phyloP scores from a whole-genome alignment of 1,140 invertebrate species.

The Pararge aegeria region DNA sequence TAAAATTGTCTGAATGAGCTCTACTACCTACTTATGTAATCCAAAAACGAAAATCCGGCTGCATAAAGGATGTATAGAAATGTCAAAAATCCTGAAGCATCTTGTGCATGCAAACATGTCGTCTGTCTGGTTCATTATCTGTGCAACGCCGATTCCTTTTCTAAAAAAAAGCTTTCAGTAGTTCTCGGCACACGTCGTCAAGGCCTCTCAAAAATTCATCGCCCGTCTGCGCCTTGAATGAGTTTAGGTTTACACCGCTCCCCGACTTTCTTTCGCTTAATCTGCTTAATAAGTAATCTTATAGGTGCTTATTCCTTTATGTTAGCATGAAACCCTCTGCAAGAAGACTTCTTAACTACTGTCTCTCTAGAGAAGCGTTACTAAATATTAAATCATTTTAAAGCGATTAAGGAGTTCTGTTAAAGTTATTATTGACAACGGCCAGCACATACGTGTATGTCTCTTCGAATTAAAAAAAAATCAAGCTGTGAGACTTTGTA shows the following conservation, averaged over 20 bases:
- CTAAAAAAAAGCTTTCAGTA: slow-evolving; percentile 61
- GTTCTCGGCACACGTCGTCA: slow-evolving; percentile 61
- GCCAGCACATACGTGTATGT: no score
- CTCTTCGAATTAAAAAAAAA: no score
- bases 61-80: slow-evolving; percentile 24
- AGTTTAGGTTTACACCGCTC: slow-evolving; percentile 42
- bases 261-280: slow-evolving; percentile 39
- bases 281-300: slow-evolving; percentile 54
- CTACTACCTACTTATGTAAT: slow-evolving; percentile 3
- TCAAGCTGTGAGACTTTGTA: no score
- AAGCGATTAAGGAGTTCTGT: no score
- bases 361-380: not conserved
- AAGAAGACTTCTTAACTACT: not conserved
- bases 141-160: slow-evolving; percentile 58
- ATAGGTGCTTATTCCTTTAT: slow-evolving; percentile 19
- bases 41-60: slow-evolving; percentile 7
- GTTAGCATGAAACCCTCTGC: not conserved
- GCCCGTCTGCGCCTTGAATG: slow-evolving; percentile 66
- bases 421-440: no score
- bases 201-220: slow-evolving; percentile 75
- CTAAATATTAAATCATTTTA: no score
- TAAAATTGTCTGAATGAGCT: not conserved
- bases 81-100: slow-evolving; percentile 31
- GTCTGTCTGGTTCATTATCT: slow-evolving; percentile 62
- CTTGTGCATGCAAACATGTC: slow-evolving; percentile 38